Percentiles rank a stretch among this genome's conserved stretches.
These are phyloP conservation scores for Taxidea taxus DNA, from an alignment of 2,113 vertebrate genomes.

Conservation along the genomic window DNA sequence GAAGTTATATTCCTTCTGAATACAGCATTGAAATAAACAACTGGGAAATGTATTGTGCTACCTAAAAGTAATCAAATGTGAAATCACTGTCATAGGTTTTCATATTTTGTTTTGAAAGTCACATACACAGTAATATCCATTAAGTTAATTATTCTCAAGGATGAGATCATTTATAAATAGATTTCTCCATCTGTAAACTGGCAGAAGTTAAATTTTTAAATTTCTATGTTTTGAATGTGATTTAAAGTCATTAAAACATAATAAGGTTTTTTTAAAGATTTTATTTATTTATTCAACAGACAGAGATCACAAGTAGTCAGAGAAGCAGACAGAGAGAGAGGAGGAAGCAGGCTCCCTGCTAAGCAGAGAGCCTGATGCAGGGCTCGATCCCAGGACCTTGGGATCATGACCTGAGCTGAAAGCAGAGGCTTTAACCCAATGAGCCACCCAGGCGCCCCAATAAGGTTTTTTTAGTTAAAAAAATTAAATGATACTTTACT, in stretches of 20 bases:
- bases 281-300: too few relatives aligned
- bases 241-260: neutral
- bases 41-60: neutral
- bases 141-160: slow-evolving; percentile 33
- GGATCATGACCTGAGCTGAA: too few relatives aligned
- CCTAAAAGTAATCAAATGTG: neutral
- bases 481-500: neutral
- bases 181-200: neutral
- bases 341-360: too few relatives aligned
- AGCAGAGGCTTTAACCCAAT: too few relatives aligned
- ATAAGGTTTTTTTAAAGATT: neutral
- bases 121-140: neutral
- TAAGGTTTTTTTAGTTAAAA: neutral
- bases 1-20: neutral
- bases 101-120: slow-evolving; percentile 32
- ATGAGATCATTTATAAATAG: slow-evolving; percentile 25
- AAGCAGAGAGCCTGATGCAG: too few relatives aligned
- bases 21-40: neutral
- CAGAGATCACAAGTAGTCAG: too few relatives aligned
- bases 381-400: too few relatives aligned
- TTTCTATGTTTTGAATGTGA: slow-evolving; percentile 22
- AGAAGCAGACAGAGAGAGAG: too few relatives aligned
- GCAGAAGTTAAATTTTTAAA: neutral
- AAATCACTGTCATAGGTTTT: slow-evolving; percentile 8
- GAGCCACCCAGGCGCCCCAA: too few relatives aligned